Percentiles rank a stretch among this genome's conserved stretches.
Conservation (phyloP, 2,113 vertebrate species). For the Athene cunicularia region DNA sequence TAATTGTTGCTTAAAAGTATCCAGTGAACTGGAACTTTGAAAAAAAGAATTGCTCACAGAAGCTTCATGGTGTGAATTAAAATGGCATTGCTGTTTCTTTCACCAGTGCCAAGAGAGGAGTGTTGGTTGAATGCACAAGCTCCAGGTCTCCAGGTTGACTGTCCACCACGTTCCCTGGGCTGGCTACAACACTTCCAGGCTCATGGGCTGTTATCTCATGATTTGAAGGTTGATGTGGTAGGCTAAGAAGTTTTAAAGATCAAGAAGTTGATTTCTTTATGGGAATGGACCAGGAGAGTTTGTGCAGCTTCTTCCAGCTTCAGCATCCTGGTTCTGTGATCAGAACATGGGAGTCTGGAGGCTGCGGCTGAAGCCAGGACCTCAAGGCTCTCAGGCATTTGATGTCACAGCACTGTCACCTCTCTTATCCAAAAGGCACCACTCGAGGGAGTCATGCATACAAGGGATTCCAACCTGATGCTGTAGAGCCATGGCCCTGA, state of each 20-base stretch:
- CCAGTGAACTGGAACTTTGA: neutral
- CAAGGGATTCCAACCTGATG: neutral
- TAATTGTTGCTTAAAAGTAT: neutral
- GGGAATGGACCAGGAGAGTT: neutral
- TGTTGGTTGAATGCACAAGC: neutral
- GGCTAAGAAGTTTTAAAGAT: neutral
- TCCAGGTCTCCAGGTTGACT: neutral
- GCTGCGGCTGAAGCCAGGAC: neutral
- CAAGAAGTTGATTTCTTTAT: neutral
- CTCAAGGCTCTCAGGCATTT: fast-evolving
- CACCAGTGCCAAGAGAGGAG: neutral
- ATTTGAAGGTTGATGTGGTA: neutral
- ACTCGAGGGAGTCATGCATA: fast-evolving
- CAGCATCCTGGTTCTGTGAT: neutral
- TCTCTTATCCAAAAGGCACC: neutral
- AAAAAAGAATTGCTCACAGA: neutral
- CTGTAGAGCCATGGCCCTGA: fast-evolving
- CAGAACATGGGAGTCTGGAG: fast-evolving
- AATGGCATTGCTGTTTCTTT: neutral
- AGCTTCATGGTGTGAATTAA: neutral
- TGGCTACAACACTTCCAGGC: neutral
- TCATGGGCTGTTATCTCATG: neutral
- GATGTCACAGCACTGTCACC: neutral
- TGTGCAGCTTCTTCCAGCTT: neutral
- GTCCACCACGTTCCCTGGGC: neutral